Percentiles rank a stretch among this genome's conserved stretches.
Evolutionary conservation across 1,140 invertebrate genomes (phyloP).

Genomic region (Nasonia giraulti): DNA sequence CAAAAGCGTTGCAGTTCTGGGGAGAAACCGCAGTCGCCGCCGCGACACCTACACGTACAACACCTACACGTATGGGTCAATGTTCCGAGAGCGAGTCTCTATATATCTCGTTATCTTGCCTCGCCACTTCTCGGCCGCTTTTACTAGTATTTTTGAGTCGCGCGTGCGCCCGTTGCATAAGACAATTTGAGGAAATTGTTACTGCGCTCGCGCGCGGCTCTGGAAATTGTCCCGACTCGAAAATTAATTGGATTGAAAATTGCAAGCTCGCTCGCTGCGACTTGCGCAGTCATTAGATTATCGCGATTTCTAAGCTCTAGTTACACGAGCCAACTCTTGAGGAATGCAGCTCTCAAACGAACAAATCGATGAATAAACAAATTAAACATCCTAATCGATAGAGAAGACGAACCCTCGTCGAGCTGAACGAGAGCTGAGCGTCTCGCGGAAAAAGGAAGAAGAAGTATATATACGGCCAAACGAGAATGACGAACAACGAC

Average conservation of each 20-base stretch:
- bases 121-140: background rate
- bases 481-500: background rate
- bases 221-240: background rate
- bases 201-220: background rate
- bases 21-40: background rate
- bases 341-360: background rate
- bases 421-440: too few species aligned
- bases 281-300: background rate
- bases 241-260: background rate
- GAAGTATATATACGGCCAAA: background rate
- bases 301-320: background rate
- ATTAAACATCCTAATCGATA: too few species aligned
- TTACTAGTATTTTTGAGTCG: background rate
- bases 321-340: too few species aligned
- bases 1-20: background rate
- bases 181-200: slow-evolving; percentile 28
- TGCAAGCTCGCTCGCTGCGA: background rate
- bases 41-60: slow-evolving; percentile 9
- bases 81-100: background rate
- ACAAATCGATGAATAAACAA: too few species aligned
- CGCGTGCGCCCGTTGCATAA: slow-evolving; percentile 30
- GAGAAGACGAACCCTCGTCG: too few species aligned
- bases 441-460: too few species aligned
- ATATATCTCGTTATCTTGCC: background rate
- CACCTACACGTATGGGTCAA: slow-evolving; percentile 29